These are phyloP conservation scores for Amphipyra tragopoginis DNA, from an alignment of 2,888 invertebrate genomes.

Conservation along the genomic window DNA sequence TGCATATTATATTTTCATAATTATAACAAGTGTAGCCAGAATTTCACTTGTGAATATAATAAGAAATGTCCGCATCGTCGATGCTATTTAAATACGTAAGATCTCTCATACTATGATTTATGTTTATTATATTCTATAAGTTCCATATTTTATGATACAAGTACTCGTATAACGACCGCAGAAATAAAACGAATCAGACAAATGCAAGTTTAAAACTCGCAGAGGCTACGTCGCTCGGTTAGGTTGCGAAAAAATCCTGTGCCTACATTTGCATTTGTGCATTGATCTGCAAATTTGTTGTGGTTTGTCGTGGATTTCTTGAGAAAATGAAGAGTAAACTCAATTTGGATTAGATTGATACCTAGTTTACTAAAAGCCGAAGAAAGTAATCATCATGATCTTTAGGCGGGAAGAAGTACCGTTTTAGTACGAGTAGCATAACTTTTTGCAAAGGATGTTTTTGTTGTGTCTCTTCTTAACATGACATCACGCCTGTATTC, in stretches of 20 bases:
- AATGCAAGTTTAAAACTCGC: slow-evolving; percentile 6
- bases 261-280: neutral
- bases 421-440: too few relatives aligned
- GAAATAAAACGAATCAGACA: slow-evolving; percentile 16
- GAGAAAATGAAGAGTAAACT: too few relatives aligned
- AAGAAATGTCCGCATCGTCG: slow-evolving; percentile 19
- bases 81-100: slow-evolving; percentile 1
- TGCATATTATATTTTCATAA: neutral
- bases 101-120: slow-evolving; percentile 8
- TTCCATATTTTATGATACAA: slow-evolving; percentile 21
- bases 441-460: too few relatives aligned
- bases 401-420: too few relatives aligned
- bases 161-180: neutral
- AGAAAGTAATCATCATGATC: too few relatives aligned
- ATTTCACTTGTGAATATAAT: slow-evolving; percentile 48
- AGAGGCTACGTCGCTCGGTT: neutral
- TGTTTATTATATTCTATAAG: slow-evolving; percentile 20
- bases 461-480: too few relatives aligned
- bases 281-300: neutral
- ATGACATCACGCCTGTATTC: too few relatives aligned
- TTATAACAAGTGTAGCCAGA: slow-evolving; percentile 1
- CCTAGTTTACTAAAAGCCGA: too few relatives aligned
- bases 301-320: neutral
- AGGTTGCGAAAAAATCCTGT: neutral
- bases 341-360: too few relatives aligned